A percentile compares a stretch with the other conserved stretches of the same genome.
These are phyloP conservation scores for Drepana falcataria DNA, from an alignment of 2,888 invertebrate genomes.

Conservation along the genomic window DNA sequence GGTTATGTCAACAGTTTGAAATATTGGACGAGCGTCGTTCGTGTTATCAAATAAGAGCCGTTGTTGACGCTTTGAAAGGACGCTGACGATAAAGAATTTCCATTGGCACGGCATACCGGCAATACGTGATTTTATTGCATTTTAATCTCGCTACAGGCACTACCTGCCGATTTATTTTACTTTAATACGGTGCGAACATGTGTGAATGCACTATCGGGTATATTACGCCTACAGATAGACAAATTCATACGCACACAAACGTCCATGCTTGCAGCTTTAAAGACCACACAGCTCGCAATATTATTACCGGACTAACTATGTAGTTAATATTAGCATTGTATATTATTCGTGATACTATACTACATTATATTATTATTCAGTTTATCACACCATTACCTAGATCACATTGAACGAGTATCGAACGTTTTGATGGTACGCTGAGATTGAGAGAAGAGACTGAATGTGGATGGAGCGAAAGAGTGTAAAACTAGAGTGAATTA, in stretches of 20 bases:
- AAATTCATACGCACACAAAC: constrained; percentile 1
- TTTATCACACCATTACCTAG: too few species aligned
- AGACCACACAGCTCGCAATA: too few species aligned
- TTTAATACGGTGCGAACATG: constrained; percentile 23
- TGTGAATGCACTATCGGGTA: neutral
- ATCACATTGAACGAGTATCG: too few species aligned
- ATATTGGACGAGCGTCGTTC: constrained; percentile 28
- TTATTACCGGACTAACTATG: too few species aligned
- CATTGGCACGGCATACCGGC: constrained; percentile 18
- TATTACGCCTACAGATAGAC: constrained; percentile 11
- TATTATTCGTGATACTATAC: too few species aligned
- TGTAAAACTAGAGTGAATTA: too few species aligned
- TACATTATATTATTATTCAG: too few species aligned
- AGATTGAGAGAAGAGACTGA: too few species aligned
- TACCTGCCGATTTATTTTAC: constrained; percentile 31
- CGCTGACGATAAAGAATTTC: constrained; percentile 51
- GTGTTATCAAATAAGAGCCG: constrained; percentile 64
- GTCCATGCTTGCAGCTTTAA: too few species aligned
- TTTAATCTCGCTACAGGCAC: constrained; percentile 49
- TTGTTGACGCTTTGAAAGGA: constrained; percentile 46
- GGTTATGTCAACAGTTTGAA: constrained; percentile 54
- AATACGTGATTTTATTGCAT: constrained; percentile 63
- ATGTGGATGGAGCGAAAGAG: too few species aligned
- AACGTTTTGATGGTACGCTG: too few species aligned
- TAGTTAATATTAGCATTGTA: too few species aligned